Evolutionary conservation across 2,797 vertebrate species (phyloP), one percentile per base, ranked within the genome.

Genomic region (Gymnoscopelus microlampas): DNA sequence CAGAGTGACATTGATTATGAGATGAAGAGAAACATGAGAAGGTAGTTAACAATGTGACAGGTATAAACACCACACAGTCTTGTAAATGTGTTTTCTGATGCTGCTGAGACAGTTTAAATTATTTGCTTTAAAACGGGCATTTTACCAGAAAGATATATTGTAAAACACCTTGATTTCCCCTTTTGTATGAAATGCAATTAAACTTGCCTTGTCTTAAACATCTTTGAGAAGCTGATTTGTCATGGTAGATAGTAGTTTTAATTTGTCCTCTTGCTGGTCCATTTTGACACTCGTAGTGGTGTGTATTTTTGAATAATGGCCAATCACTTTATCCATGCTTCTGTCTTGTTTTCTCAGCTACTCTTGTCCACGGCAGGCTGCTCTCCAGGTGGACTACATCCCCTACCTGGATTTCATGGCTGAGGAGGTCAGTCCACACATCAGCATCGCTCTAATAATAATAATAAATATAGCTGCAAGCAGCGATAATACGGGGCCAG

Each of bases 331-430:
- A 47, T 60, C 0, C 0, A 11, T 8, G 6, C 12, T 2, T 68
- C 23, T 48, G 1, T 11, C 50, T 55, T 66, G 15, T 53, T 57
- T 54, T 69, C 50, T 44, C 80, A 96, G 95, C 73, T 93, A 74
- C 2, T 79, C 84, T 0, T 79, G 60, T 63, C 89, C 82, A 14
- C 81, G 71, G 60, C 78, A 83, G 69, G 92, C 91, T 11, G 90
- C 76, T 10, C 62, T 94, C 44, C 83, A 82, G 67, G 61, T 90
- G 0, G 92, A 95, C 24, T 96, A 91, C 5, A 63, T 96, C 35
- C 5, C 80, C 13, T 96, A 95, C 82, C 63, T 93, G 66, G 95
- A 97, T 49, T 89, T 91, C 0, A 83, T 97, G 32, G 92, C 95
- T 48, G 79, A 81, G 2, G 68, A 91, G 68, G 92, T 95, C 83